phyloP scores from a whole-genome alignment of 1,140 invertebrate genomes.

The Littorina saxatilis region DNA sequence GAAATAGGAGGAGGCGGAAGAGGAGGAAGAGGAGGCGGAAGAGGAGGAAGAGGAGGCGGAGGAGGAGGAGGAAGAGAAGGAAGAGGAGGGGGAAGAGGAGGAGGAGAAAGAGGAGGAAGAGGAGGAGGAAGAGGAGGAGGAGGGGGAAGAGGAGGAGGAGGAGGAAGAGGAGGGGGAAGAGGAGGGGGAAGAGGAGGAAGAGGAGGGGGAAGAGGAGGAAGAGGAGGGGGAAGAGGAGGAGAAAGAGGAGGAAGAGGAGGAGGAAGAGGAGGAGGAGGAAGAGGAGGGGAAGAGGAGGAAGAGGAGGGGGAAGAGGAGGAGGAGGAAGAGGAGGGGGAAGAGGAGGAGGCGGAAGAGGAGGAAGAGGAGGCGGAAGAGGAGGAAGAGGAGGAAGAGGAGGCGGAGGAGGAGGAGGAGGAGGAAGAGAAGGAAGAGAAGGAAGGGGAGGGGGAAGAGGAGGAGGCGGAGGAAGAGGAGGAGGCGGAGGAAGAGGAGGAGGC shows the following conservation, averaged over 20 bases:
- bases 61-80: neutral
- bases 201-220: neutral
- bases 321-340: too few relatives aligned
- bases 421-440: neutral
- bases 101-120: too few relatives aligned
- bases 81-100: too few relatives aligned
- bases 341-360: too few relatives aligned
- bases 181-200: neutral
- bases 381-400: neutral
- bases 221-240: neutral
- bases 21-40: too few relatives aligned
- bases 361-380: neutral
- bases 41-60: neutral
- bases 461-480: neutral
- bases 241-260: neutral
- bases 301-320: too few relatives aligned
- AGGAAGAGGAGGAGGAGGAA: neutral
- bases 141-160: too few relatives aligned
- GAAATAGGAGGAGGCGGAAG: too few relatives aligned
- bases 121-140: too few relatives aligned
- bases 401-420: neutral
- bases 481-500: too few relatives aligned
- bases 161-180: neutral
- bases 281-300: neutral
- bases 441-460: neutral